A percentile compares a stretch with the other conserved stretches of the same genome.
Conservation (phyloP, 2,888 invertebrate species). For the Mallateleia sp. region DNA sequence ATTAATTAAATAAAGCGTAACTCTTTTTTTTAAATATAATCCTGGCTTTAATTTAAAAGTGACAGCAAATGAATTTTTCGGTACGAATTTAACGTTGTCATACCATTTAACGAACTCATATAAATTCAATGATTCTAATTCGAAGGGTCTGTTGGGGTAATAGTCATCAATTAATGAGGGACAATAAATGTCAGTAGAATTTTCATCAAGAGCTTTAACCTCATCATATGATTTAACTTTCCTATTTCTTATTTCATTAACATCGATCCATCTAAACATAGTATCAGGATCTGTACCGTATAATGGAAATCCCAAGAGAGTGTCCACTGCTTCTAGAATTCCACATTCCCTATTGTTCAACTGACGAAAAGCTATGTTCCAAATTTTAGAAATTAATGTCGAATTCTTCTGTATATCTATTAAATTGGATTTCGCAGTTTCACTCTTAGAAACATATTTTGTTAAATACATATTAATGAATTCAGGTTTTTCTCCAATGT, state of each 20-base stretch:
- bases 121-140: conserved; percentile 11
- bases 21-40: conserved; percentile 73
- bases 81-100: too few species aligned
- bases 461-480: too few species aligned
- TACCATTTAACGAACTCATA: conserved; percentile 26
- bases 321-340: conserved; percentile 84
- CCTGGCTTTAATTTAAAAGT: too few species aligned
- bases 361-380: conserved; percentile 7
- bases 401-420: conserved; percentile 12
- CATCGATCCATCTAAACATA: conserved; percentile 4
- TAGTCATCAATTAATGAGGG: conserved; percentile 20
- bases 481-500: too few species aligned
- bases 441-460: conserved; percentile 63
- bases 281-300: conserved; percentile 43
- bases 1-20: conserved; percentile 82
- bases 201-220: background rate
- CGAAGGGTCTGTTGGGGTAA: conserved; percentile 14
- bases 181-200: conserved; percentile 21
- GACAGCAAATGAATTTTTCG: too few species aligned
- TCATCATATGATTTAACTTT: conserved; percentile 11
- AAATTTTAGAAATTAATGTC: conserved; percentile 4
- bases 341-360: conserved; percentile 84
- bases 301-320: conserved; percentile 82
- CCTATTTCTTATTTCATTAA: conserved; percentile 4
- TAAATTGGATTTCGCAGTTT: conserved; percentile 7